phyloP scores from a whole-genome alignment of 30 jellyfish, hydroid and myxozoan species.

The Turritopsis dohrnii region DNA sequence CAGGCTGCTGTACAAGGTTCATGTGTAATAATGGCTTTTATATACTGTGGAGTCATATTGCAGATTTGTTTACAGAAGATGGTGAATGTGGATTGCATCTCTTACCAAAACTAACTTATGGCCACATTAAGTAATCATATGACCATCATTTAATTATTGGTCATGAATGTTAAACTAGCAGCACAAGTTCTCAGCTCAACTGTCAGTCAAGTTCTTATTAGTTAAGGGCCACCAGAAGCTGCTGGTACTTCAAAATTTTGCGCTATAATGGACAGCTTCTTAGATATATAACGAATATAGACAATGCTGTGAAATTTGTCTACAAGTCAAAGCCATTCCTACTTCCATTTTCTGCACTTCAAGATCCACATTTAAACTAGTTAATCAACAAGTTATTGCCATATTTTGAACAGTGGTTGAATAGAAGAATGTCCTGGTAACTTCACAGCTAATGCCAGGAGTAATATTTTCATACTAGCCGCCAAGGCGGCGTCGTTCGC shows the following conservation, averaged over 20 bases:
- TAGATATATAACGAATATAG: slow-evolving; percentile 51
- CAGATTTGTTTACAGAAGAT: not conserved
- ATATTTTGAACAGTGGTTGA: slow-evolving; percentile 39
- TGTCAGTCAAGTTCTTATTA: slow-evolving; percentile 26
- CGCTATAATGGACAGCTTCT: slow-evolving; percentile 34
- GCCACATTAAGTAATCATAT: not conserved
- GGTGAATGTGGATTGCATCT: not conserved
- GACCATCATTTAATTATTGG: too few species aligned
- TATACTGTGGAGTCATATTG: slow-evolving; percentile 1
- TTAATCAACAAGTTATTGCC: slow-evolving; percentile 32
- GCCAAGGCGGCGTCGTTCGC: too few species aligned
- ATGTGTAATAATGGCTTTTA: not conserved
- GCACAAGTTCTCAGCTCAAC: slow-evolving; percentile 41
- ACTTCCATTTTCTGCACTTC: slow-evolving; percentile 24
- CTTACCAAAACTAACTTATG: not conserved
- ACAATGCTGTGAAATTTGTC: slow-evolving; percentile 35
- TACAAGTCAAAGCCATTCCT: slow-evolving; percentile 34
- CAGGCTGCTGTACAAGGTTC: not conserved
- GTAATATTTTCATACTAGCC: slow-evolving; percentile 22
- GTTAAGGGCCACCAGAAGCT: slow-evolving; percentile 31
- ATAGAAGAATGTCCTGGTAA: slow-evolving; percentile 19
- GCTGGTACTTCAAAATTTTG: slow-evolving; percentile 48
- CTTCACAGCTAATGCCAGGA: slow-evolving; percentile 11
- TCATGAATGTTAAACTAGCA: too few species aligned
- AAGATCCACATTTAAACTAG: slow-evolving; percentile 38